Conservation (phyloP, 2,797 vertebrate species). For the Arnoldichthys spilopterus region DNA sequence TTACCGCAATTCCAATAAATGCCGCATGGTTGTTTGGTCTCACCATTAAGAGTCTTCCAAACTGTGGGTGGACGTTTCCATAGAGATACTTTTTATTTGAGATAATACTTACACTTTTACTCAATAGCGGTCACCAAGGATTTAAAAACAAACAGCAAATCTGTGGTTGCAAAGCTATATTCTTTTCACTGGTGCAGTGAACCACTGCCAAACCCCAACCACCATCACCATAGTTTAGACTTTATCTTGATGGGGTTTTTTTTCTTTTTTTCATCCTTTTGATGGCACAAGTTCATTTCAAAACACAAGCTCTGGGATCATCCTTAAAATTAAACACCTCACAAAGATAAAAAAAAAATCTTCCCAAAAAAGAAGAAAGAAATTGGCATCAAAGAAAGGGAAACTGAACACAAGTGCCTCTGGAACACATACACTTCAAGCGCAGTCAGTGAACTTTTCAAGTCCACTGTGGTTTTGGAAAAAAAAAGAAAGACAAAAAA, state of each 20-base stretch:
- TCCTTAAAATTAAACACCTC: conserved; percentile 69
- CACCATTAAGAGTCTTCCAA: conserved; percentile 37
- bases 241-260: conserved; percentile 62
- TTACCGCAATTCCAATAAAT: not conserved
- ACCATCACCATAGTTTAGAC: conserved; percentile 60
- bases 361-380: conserved; percentile 63
- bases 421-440: conserved; percentile 72
- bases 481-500: conserved; percentile 56
- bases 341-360: conserved; percentile 59
- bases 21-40: not conserved
- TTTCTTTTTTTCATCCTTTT: conserved; percentile 54
- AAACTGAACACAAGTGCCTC: conserved; percentile 66
- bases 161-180: conserved; percentile 56
- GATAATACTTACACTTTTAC: conserved; percentile 84
- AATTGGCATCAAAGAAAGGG: conserved; percentile 66
- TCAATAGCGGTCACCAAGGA: conserved; percentile 76
- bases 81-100: conserved; percentile 79
- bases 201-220: conserved; percentile 66
- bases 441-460: conserved; percentile 61
- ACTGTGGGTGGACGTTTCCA: conserved; percentile 44
- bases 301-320: conserved; percentile 62
- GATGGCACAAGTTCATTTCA: conserved; percentile 56
- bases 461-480: conserved; percentile 61
- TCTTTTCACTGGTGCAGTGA: conserved; percentile 67
- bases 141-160: conserved; percentile 79